Evolutionary conservation across 2,113 vertebrate genomes (phyloP).

Genomic region (Micromys minutus): DNA sequence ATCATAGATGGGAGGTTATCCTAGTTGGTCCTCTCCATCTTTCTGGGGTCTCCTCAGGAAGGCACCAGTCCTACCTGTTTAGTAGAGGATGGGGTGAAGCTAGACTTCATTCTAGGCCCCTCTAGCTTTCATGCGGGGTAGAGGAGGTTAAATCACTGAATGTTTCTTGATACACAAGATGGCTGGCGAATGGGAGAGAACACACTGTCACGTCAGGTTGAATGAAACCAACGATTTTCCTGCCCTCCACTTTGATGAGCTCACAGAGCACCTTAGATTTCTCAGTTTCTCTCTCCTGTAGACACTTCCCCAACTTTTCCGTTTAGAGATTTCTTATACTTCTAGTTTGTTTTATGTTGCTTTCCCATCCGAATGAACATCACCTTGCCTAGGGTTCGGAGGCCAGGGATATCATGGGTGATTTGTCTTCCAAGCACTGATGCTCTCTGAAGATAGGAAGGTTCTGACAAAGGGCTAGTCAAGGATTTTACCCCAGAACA

Average conservation of each 20-base stretch:
- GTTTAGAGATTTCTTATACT: not conserved
- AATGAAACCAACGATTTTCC: not conserved
- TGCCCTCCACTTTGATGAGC: not conserved
- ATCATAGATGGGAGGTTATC: not conserved
- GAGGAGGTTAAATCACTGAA: not conserved
- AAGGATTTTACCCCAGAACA: not conserved
- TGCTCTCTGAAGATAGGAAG: not conserved
- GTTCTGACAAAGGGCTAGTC: too few species aligned
- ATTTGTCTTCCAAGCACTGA: not conserved
- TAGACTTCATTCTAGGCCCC: not conserved
- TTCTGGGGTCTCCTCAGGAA: not conserved
- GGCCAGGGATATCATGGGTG: not conserved
- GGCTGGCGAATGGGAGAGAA: not conserved
- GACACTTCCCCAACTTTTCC: not conserved
- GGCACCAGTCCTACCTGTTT: not conserved
- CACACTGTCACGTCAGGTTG: not conserved
- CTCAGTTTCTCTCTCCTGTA: not conserved
- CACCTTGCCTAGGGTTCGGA: not conserved
- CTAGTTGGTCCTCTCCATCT: not conserved
- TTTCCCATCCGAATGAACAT: not conserved
- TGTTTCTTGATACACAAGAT: not conserved
- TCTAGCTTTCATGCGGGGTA: not conserved
- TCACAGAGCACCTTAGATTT: not conserved
- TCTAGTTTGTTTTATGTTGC: not conserved
- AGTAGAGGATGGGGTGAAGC: not conserved